A percentile compares a stretch with the other conserved stretches of the same genome.
These are phyloP conservation scores for Gymnocephalus cernua DNA, from an alignment of 2,113 vertebrate genomes.

Conservation along the genomic window DNA sequence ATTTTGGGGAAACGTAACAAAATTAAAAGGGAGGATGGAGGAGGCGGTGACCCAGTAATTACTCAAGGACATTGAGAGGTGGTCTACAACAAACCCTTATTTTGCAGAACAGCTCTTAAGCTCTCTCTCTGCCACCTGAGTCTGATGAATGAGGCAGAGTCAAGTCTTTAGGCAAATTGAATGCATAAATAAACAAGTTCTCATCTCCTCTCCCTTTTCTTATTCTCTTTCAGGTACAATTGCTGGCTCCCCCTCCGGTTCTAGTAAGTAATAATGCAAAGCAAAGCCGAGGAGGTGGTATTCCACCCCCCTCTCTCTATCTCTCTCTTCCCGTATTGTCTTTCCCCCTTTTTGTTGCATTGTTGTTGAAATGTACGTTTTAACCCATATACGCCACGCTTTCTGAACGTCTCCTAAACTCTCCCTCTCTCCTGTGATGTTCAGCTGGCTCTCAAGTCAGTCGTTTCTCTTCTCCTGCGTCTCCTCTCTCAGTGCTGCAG, in stretches of 20 bases:
- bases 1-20: background rate
- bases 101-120: constrained; percentile 50
- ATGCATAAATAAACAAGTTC: constrained; percentile 77
- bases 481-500: constrained; percentile 73
- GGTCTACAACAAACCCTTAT: constrained; percentile 45
- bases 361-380: constrained; percentile 51
- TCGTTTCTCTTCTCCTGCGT: constrained; percentile 50
- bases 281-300: constrained; percentile 40
- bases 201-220: constrained; percentile 67
- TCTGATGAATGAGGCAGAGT: constrained; percentile 72
- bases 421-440: constrained; percentile 61
- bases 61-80: constrained; percentile 45
- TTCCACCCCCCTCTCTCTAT: constrained; percentile 13
- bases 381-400: constrained; percentile 37
- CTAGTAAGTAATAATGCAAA: constrained; percentile 83
- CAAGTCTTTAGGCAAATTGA: constrained; percentile 75
- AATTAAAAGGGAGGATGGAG: constrained; percentile 24
- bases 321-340: constrained; percentile 20
- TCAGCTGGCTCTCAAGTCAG: constrained; percentile 62
- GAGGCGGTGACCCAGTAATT: constrained; percentile 28
- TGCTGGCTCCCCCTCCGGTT: constrained; percentile 84
- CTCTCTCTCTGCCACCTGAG: constrained; percentile 59
- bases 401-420: constrained; percentile 45
- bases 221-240: constrained; percentile 82
- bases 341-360: constrained; percentile 55